Evolutionary conservation across 2,113 vertebrate species (phyloP), one percentile per base, ranked within the genome.

Genomic region (Spermophilus dauricus): DNA sequence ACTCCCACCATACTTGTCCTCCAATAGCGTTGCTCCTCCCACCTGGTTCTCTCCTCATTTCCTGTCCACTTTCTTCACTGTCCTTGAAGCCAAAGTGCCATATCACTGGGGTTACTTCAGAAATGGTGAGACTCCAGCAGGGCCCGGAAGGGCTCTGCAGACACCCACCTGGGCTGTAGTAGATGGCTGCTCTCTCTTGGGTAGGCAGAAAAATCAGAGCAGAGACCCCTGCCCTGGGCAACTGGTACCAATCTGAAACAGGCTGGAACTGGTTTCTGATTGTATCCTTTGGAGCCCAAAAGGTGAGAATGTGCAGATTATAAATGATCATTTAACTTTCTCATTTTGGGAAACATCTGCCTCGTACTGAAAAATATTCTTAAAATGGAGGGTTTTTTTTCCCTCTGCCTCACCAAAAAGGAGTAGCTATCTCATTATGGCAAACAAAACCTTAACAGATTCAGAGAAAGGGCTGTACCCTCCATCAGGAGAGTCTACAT

Each of bases 371-470:
- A 53, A 2, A 87, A 61, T 58, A 91, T 48, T 72, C 73, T 58
- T 34, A 34, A 91, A 82, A 82, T 84, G 5, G 67, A 90, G n/a
- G 5, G 9, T 18, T 83, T 77, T 67, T 9, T 45, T 45, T 45
- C 7, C 13, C 13, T 9, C n/a, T 42, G 34, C 26, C 11, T 94
- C 78, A n/a, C 37, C 58, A 84, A 58, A 91, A 93, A 51, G n/a
- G 32, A 32, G 32, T 4, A 65, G 77, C 0, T 81, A 51, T 89
- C 97, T 72, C 76, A 76, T 69, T 76, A 28, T 91, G 42, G 37
- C 45, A 95, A 84, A 80, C n/a, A 63, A 83, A 89, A 86, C 39
- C 12, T 56, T 76, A 89, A 89, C 16, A 90, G 81, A 86, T 78
- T 84, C 22, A 83, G 18, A 89, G 26, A 73, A 89, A 92, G 51